A percentile compares a stretch with the other conserved stretches of the same genome.
Conservation (phyloP, 1,140 invertebrate genomes). For the Leptonema lineaticorne region DNA sequence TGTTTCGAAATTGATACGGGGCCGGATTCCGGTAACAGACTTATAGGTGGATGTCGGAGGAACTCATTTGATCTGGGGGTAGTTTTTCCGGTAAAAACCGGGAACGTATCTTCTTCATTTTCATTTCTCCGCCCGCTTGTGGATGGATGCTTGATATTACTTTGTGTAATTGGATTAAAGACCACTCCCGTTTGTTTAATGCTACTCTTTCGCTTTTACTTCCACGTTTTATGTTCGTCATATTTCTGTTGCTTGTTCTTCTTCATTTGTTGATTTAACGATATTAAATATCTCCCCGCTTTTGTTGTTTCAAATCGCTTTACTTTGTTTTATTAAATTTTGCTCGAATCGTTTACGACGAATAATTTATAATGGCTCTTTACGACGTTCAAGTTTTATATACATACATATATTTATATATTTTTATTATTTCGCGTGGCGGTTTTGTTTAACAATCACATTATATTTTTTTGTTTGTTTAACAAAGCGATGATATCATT, state of each 20-base stretch:
- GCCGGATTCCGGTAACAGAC: conserved; percentile 14
- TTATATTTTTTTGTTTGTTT: too few species aligned
- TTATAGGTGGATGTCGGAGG: background rate
- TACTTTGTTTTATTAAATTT: too few species aligned
- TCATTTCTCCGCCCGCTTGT: background rate
- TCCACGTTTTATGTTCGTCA: too few species aligned
- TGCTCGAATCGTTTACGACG: too few species aligned
- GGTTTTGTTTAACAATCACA: too few species aligned
- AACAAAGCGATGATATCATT: too few species aligned
- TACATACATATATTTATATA: too few species aligned
- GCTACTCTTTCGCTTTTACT: conserved; percentile 11
- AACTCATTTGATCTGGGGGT: background rate
- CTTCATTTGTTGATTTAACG: conserved; percentile 41
- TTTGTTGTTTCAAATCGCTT: background rate
- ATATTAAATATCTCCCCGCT: conserved; percentile 35
- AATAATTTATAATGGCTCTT: too few species aligned
- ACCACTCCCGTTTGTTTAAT: conserved; percentile 42
- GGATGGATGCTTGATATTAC: conserved; percentile 38
- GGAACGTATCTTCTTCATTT: too few species aligned
- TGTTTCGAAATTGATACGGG: conserved; percentile 41
- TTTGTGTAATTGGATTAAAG: conserved; percentile 42
- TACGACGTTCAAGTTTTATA: too few species aligned
- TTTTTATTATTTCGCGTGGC: too few species aligned
- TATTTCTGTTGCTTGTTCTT: conserved; percentile 18
- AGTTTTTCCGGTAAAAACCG: too few species aligned